Percentiles rank a stretch among this genome's conserved stretches.
phyloP scores from a whole-genome alignment of 64 coral and sea anemone genomes.

The Porites lutea region DNA sequence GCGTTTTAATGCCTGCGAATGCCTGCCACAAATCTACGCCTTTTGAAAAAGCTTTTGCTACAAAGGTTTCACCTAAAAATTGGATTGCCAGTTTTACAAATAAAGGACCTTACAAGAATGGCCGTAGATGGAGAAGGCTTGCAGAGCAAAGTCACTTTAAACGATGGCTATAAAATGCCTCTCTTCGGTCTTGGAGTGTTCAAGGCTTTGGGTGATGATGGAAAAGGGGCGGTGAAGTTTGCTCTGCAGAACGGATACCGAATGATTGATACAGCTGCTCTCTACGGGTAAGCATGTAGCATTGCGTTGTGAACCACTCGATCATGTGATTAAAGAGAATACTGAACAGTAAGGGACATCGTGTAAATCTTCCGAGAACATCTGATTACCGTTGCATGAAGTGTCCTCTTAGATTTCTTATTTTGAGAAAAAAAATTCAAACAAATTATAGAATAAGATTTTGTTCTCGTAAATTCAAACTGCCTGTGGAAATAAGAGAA shows the following conservation, averaged over 20 bases:
- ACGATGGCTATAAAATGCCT: constrained; percentile 60
- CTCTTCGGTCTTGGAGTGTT: constrained; percentile 70
- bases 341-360: too few species aligned
- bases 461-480: too few species aligned
- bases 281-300: constrained; percentile 38
- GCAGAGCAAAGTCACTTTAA: constrained; percentile 33
- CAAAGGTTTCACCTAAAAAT: too few species aligned
- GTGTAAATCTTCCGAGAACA: too few species aligned
- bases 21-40: background rate
- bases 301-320: too few species aligned
- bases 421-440: too few species aligned
- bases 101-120: background rate
- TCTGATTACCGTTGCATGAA: too few species aligned
- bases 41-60: background rate
- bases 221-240: constrained; percentile 20
- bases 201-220: background rate
- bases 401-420: too few species aligned
- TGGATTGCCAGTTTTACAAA: background rate
- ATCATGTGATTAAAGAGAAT: too few species aligned
- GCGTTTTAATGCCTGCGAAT: too few species aligned
- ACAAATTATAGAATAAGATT: too few species aligned
- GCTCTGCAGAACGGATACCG: constrained; percentile 72
- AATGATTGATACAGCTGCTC: constrained; percentile 57
- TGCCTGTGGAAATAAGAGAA: too few species aligned
- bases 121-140: constrained; percentile 21